Conservation (phyloP, 1,140 invertebrate genomes). For the Gyrodactylus bullatarudis region DNA sequence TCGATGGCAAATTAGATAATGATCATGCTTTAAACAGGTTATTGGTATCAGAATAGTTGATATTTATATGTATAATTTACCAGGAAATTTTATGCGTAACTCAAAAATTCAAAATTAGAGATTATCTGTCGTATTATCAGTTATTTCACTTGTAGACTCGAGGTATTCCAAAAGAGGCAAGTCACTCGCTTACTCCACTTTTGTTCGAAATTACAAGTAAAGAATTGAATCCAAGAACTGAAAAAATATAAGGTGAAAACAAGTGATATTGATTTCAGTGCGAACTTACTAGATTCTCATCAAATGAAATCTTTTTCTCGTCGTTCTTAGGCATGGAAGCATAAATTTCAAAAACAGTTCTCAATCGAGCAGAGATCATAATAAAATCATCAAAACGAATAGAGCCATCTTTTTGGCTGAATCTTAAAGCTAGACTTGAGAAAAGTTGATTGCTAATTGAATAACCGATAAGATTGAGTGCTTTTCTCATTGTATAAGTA, state of each 20-base stretch:
- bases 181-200: too few relatives aligned
- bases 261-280: not conserved
- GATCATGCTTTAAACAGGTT: too few relatives aligned
- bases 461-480: constrained; percentile 28
- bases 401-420: not conserved
- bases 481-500: constrained; percentile 45
- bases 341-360: constrained; percentile 5
- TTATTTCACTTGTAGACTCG: too few relatives aligned
- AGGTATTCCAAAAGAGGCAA: too few relatives aligned
- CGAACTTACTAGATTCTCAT: not conserved
- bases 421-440: not conserved
- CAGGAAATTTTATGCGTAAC: too few relatives aligned
- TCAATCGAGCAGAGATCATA: not conserved
- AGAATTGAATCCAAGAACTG: too few relatives aligned
- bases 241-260: not conserved
- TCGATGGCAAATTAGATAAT: too few relatives aligned
- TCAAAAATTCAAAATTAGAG: too few relatives aligned
- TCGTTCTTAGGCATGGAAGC: not conserved
- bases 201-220: too few relatives aligned
- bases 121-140: too few relatives aligned
- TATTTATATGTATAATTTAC: too few relatives aligned
- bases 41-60: too few relatives aligned
- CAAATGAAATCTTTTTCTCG: not conserved
- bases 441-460: constrained; percentile 6
- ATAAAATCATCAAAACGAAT: constrained; percentile 5